phyloP scores from a whole-genome alignment of 2,113 vertebrate genomes.

The Brachirus orientalis region DNA sequence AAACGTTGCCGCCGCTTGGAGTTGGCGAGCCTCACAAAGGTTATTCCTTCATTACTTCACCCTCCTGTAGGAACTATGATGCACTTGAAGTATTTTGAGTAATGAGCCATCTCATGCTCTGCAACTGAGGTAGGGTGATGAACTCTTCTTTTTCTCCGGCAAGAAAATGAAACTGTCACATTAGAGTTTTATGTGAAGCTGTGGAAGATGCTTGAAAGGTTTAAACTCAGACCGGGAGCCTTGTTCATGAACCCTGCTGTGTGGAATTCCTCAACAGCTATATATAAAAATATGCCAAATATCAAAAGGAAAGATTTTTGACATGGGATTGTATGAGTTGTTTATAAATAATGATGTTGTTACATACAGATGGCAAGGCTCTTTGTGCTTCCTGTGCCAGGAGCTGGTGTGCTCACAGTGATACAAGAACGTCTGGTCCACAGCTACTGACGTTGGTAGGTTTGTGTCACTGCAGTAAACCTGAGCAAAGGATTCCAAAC shows the following conservation, averaged over 20 bases:
- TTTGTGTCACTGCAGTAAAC: no score
- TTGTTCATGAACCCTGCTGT: background rate
- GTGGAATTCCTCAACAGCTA: background rate
- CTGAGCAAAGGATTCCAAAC: no score
- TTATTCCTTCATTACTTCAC: constrained; percentile 9
- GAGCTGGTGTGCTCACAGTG: no score
- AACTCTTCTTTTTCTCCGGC: constrained; percentile 12
- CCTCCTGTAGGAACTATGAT: constrained; percentile 5
- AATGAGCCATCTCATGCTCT: background rate
- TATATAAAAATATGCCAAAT: background rate
- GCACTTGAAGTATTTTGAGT: constrained; percentile 4
- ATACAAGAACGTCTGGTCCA: no score
- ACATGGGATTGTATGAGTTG: background rate
- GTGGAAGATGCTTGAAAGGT: background rate
- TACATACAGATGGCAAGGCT: no score
- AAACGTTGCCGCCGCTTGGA: background rate
- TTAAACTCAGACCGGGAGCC: background rate
- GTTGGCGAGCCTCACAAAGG: background rate
- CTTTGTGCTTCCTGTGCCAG: no score
- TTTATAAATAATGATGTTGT: no score
- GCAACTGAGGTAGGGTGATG: constrained; percentile 4
- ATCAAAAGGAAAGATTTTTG: background rate
- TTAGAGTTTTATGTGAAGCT: background rate
- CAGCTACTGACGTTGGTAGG: no score
- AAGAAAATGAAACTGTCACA: background rate